phyloP scores from a whole-genome alignment of 1,140 invertebrate species.

The Phthorimaea operculella region DNA sequence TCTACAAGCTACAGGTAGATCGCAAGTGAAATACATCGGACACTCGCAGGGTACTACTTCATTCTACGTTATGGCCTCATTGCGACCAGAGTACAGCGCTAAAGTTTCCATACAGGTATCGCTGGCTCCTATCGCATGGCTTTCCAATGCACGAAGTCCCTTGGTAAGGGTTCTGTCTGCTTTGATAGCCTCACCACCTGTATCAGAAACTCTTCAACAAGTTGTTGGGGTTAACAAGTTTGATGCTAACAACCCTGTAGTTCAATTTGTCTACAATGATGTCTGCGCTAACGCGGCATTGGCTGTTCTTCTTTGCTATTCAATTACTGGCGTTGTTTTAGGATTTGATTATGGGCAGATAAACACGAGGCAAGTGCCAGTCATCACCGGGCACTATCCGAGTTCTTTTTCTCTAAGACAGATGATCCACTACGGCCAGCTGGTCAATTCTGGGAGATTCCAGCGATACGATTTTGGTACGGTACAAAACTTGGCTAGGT shows the following conservation, averaged over 20 bases:
- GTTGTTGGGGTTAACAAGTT: neutral
- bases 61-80: slow-evolving; percentile 27
- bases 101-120: slow-evolving; percentile 19
- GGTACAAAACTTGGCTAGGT: slow-evolving; percentile 33
- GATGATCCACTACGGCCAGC: slow-evolving; percentile 75
- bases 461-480: slow-evolving; percentile 51
- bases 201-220: neutral
- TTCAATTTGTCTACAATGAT: neutral
- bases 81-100: slow-evolving; percentile 20
- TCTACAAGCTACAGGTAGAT: slow-evolving; percentile 52
- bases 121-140: slow-evolving; percentile 13
- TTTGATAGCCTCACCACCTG: neutral
- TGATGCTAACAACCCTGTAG: neutral
- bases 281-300: neutral
- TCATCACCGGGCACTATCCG: neutral
- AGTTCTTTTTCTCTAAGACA: slow-evolving; percentile 60
- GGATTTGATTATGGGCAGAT: neutral
- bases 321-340: neutral
- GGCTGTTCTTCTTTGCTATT: neutral
- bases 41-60: slow-evolving; percentile 69
- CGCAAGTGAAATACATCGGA: slow-evolving; percentile 66
- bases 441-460: slow-evolving; percentile 50
- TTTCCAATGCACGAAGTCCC: neutral
- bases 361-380: neutral
- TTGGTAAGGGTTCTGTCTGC: neutral